Evolutionary conservation across 1,140 invertebrate genomes (phyloP).

Genomic region (Paralvinella palmiformis): DNA sequence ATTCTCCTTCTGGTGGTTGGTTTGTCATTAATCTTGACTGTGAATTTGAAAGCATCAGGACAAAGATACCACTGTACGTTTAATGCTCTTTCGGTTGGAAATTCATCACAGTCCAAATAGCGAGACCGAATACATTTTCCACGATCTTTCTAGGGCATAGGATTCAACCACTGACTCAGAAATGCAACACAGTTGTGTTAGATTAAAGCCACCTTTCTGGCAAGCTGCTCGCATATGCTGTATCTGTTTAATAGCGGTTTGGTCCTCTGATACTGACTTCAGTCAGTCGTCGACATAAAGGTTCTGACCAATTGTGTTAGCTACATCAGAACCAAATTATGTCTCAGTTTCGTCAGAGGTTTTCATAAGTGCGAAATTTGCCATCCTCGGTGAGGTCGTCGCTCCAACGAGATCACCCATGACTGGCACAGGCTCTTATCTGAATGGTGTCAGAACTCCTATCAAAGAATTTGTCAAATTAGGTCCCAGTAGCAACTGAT

Average conservation of each 20-base stretch:
- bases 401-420: neutral
- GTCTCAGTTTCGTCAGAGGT: neutral
- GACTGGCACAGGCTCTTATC: neutral
- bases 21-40: no score
- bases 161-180: no score
- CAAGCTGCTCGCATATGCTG: no score
- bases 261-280: neutral
- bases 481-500: neutral
- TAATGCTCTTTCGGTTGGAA: no score
- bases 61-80: no score
- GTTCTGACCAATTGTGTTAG: neutral
- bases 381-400: neutral
- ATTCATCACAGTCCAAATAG: no score
- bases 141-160: no score
- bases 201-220: no score
- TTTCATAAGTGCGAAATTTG: neutral
- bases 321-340: neutral
- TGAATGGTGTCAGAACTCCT: neutral
- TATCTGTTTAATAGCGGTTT: neutral
- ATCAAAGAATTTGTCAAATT: neutral
- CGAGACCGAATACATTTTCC: no score
- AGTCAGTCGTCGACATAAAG: neutral
- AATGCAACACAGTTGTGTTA: no score
- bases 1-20: no score
- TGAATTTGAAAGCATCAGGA: no score